Evolutionary conservation across 2,797 vertebrate species (phyloP).

Genomic region (Hypotaenidia philippensis): DNA sequence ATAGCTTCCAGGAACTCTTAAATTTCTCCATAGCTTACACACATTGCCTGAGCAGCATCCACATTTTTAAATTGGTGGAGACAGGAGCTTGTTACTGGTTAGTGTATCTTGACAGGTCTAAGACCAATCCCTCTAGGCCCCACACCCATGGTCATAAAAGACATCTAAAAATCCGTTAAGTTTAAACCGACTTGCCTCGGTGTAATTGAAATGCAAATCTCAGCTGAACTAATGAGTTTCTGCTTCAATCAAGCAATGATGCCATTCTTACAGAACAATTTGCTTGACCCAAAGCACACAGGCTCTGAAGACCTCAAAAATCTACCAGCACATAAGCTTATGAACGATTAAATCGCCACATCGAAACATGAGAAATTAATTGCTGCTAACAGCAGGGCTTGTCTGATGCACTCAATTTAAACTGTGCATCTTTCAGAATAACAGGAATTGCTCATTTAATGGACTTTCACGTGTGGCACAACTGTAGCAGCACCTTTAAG

Average conservation of each 20-base stretch:
- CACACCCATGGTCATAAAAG: not conserved
- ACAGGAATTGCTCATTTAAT: not conserved
- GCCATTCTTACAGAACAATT: not conserved
- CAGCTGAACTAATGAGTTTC: not conserved
- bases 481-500: not conserved
- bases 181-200: not conserved
- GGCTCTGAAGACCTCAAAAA: not conserved
- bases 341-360: not conserved
- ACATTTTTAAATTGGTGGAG: not conserved
- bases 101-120: not conserved
- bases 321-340: not conserved
- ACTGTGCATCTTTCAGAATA: not conserved
- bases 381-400: not conserved
- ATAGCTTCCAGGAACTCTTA: not conserved
- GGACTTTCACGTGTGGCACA: not conserved
- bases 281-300: not conserved
- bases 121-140: not conserved
- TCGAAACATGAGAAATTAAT: constrained; percentile 13
- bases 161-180: not conserved
- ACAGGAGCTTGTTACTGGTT: not conserved
- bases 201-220: constrained; percentile 13
- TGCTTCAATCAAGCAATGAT: not conserved
- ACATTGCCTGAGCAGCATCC: not conserved
- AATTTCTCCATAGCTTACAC: not conserved
- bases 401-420: not conserved